These are phyloP conservation scores for Crotalus tigris DNA, from an alignment of 2,113 vertebrate species.

Conservation along the genomic window DNA sequence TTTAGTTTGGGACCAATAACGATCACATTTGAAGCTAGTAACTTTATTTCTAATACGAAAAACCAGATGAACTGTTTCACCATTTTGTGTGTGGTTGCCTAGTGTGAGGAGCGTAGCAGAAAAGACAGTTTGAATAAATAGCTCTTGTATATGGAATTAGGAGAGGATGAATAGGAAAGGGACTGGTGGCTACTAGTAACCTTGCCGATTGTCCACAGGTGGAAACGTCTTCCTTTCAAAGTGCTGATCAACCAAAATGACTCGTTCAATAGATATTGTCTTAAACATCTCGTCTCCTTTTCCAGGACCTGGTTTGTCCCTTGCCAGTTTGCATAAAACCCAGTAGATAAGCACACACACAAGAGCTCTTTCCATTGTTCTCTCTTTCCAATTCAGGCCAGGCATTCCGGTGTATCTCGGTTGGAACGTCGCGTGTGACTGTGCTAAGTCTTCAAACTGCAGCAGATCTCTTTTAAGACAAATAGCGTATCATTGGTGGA, in stretches of 20 bases:
- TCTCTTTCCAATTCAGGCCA: slow-evolving; percentile 42
- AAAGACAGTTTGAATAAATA: slow-evolving; percentile 51
- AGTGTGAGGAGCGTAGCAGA: slow-evolving; percentile 42
- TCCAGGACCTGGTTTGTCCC: slow-evolving; percentile 61
- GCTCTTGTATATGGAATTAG: slow-evolving; percentile 47
- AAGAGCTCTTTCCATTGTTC: slow-evolving; percentile 50
- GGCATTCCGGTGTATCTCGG: slow-evolving; percentile 40
- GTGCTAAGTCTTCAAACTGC: slow-evolving; percentile 40
- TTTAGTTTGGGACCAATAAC: slow-evolving; percentile 55
- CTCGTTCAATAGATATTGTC: slow-evolving; percentile 64
- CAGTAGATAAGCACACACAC: slow-evolving; percentile 48
- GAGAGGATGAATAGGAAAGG: slow-evolving; percentile 52
- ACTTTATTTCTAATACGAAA: slow-evolving; percentile 56
- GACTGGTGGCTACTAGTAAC: slow-evolving; percentile 37
- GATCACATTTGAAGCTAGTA: slow-evolving; percentile 48
- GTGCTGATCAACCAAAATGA: slow-evolving; percentile 68
- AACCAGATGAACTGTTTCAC: slow-evolving; percentile 48
- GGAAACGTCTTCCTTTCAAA: neutral
- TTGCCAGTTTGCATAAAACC: slow-evolving; percentile 63
- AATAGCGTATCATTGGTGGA: slow-evolving; percentile 50
- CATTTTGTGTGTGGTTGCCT: slow-evolving; percentile 8
- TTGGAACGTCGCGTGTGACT: slow-evolving; percentile 62
- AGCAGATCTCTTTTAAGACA: slow-evolving; percentile 55
- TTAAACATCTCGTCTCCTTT: slow-evolving; percentile 62
- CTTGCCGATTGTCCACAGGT: neutral